Percentiles rank a stretch among this genome's conserved stretches.
phyloP scores from a whole-genome alignment of 2,797 vertebrate species.

The Lagodon rhomboides region DNA sequence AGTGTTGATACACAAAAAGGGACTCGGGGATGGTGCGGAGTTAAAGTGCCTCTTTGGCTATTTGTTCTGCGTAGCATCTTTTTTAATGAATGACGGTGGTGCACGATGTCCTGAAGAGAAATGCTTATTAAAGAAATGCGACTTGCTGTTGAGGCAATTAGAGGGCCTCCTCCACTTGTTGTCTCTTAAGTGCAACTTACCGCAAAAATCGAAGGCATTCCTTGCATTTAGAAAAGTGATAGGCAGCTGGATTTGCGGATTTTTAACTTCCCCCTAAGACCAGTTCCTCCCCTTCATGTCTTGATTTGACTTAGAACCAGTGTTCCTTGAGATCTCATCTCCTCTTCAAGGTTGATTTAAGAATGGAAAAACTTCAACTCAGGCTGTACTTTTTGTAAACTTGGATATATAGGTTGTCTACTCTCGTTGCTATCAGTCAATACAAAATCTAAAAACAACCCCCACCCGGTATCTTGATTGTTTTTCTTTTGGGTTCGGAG shows the following conservation, averaged over 20 bases:
- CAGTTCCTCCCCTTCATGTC: not conserved
- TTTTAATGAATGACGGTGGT: constrained; percentile 31
- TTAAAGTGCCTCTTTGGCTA: constrained; percentile 15
- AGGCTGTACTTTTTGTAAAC: not conserved
- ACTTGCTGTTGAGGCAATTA: constrained; percentile 45
- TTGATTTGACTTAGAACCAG: constrained; percentile 24
- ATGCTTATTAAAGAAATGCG: constrained; percentile 36
- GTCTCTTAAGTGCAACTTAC: constrained; percentile 25
- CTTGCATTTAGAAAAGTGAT: constrained; percentile 11
- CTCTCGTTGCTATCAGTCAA: not conserved
- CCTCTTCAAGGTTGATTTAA: not conserved
- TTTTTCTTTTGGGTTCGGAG: constrained; percentile 21
- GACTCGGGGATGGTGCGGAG: constrained; percentile 26
- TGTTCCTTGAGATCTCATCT: constrained; percentile 13
- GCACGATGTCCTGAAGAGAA: constrained; percentile 18
- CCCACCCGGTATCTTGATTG: not conserved
- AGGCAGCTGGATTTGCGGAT: constrained; percentile 21
- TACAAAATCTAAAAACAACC: not conserved
- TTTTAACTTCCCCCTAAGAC: not conserved
- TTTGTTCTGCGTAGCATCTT: constrained; percentile 19
- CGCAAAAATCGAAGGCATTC: constrained; percentile 2
- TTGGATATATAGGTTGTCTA: not conserved
- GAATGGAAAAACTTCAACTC: constrained; percentile 5
- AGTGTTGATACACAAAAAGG: constrained; percentile 32
- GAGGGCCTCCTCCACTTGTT: constrained; percentile 27